These are phyloP conservation scores for Pontoporia blainvillei DNA, from an alignment of 2,113 vertebrate species.

Conservation along the genomic window DNA sequence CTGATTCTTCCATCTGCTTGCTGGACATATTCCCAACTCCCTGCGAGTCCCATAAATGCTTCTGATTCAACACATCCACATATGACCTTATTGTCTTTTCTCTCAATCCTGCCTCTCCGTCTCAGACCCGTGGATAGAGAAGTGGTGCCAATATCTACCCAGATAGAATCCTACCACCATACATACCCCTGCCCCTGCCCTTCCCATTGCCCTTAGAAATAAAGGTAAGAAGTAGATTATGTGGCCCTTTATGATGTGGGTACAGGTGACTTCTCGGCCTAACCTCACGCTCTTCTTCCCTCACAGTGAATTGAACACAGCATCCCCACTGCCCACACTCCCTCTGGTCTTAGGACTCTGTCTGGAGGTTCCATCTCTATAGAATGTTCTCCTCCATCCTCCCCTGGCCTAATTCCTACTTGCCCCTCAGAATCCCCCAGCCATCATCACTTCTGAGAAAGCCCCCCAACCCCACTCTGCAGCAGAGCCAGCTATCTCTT, in stretches of 20 bases:
- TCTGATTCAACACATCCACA: background rate
- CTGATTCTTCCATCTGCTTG: slow-evolving; percentile 33
- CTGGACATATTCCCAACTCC: slow-evolving; percentile 42
- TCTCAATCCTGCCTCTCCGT: background rate
- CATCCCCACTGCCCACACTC: background rate
- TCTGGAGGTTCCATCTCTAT: background rate
- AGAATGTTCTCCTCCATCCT: background rate
- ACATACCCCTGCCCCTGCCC: background rate
- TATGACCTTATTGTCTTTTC: slow-evolving; percentile 13
- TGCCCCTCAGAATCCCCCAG: background rate
- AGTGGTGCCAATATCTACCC: background rate
- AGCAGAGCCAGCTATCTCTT: background rate
- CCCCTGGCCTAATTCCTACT: background rate
- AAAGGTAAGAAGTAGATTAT: background rate
- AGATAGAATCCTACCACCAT: background rate
- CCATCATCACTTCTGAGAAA: background rate
- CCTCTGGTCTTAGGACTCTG: background rate
- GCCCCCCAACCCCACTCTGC: background rate
- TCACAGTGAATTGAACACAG: background rate
- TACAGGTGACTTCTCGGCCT: background rate
- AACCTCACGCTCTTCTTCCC: background rate
- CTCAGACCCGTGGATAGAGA: background rate
- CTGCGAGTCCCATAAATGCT: slow-evolving; percentile 40
- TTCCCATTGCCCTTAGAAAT: background rate
- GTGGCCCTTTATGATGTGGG: background rate